Evolutionary conservation across 2,113 vertebrate species (phyloP).

Genomic region (Phalacrocorax carbo): DNA sequence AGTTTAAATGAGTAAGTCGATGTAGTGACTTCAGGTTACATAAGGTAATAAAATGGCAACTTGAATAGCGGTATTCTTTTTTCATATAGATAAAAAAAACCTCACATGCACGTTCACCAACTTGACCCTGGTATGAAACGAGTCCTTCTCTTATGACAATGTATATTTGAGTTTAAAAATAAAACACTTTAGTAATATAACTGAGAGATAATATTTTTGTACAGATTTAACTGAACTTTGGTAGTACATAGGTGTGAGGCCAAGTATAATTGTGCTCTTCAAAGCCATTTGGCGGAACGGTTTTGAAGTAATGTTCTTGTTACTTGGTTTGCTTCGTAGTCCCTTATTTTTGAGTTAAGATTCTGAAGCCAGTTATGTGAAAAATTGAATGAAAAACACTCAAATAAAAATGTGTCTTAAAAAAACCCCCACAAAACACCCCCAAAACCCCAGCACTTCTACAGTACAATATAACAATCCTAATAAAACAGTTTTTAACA

Average conservation of each 20-base stretch:
- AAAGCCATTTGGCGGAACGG: not conserved
- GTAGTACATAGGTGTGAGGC: no score
- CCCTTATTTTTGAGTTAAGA: not conserved
- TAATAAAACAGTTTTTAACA: not conserved
- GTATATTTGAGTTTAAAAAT: not conserved
- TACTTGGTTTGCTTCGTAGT: not conserved
- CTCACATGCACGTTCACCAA: not conserved
- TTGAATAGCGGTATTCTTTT: not conserved
- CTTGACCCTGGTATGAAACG: not conserved
- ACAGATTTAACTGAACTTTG: not conserved
- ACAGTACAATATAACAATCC: not conserved
- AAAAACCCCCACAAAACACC: not conserved
- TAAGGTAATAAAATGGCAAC: not conserved
- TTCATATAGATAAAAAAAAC: not conserved
- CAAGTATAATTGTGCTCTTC: not conserved
- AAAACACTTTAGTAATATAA: not conserved
- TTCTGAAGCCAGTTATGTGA: not conserved
- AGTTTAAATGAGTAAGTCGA: not conserved
- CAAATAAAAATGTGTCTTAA: not conserved
- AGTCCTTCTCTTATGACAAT: not conserved
- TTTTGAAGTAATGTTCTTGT: not conserved
- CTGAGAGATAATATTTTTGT: not conserved
- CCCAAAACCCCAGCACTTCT: not conserved
- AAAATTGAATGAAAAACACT: not conserved
- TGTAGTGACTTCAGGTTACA: not conserved